Percentiles rank a stretch among this genome's conserved stretches.
These are phyloP conservation scores for Phrynosoma blainvillii DNA, from an alignment of 2,113 vertebrate species.

Conservation along the genomic window DNA sequence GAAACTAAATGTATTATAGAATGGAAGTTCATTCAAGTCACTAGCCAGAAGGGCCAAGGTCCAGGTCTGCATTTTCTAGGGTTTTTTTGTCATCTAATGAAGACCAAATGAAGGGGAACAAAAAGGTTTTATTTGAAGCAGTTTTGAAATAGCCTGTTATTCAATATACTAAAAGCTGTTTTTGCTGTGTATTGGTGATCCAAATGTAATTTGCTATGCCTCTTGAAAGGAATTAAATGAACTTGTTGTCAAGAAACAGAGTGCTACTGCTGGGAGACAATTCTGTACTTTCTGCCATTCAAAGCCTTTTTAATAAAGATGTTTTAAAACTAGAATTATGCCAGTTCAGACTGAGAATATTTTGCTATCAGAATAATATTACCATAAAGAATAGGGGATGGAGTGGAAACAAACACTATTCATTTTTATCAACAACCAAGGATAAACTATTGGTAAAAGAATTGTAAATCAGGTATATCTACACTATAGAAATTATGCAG, in stretches of 20 bases:
- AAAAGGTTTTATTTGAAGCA: slow-evolving; percentile 55
- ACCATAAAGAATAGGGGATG: neutral
- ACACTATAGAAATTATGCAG: neutral
- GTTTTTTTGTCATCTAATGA: slow-evolving; percentile 50
- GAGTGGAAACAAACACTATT: neutral
- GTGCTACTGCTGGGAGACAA: slow-evolving; percentile 5
- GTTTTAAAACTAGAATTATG: neutral
- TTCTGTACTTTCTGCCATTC: slow-evolving; percentile 29
- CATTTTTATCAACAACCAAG: neutral
- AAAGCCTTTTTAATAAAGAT: slow-evolving; percentile 7
- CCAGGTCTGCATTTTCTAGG: slow-evolving; percentile 41
- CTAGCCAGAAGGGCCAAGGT: slow-evolving; percentile 45
- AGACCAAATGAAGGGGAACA: slow-evolving; percentile 49
- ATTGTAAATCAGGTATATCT: neutral
- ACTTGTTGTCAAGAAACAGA: slow-evolving; percentile 58
- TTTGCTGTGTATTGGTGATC: neutral
- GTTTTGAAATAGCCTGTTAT: slow-evolving; percentile 44
- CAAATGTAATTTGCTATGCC: slow-evolving; percentile 47
- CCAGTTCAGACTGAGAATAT: neutral
- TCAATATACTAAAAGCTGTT: slow-evolving; percentile 61
- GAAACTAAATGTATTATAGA: slow-evolving; percentile 46
- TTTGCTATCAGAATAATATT: neutral
- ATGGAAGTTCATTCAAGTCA: slow-evolving; percentile 35
- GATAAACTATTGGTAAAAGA: neutral
- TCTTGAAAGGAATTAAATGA: slow-evolving; percentile 63